Evolutionary conservation across 2,888 invertebrate genomes (phyloP), one percentile per base, ranked within the genome.

Genomic region (Cerastoderma edule): DNA sequence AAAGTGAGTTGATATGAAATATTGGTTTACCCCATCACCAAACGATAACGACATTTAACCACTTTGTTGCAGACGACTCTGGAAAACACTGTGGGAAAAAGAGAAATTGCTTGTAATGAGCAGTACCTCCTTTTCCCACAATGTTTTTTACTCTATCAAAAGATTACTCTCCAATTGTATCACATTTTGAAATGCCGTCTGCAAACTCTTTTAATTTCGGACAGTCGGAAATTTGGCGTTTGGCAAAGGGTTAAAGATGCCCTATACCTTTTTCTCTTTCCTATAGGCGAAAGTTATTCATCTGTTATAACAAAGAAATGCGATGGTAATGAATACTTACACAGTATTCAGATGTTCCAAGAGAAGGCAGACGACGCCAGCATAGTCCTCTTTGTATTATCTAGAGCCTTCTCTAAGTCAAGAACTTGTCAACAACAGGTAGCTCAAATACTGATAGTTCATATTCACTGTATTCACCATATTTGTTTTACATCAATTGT

Each of bases 341-440:
- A 46, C 44, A 30, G 48, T 64, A 73, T 77, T 33, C 75, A 83
- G 53, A 67, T 68, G 54, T 92, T 92, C 77, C 92, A 91, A 75
- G 88, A 88, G 70, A 89, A 89, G 72, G 92, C 91, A 6, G 92
- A 92, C 80, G 89, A 91, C 67, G 91, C 92, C 22, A 88, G 89
- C 28, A 84, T 91, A 22, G 85, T 92, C 28, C 80, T 92, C n/a
- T 85, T 90, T 60, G 78, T 92, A 6, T 72, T 92, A 56, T 92
- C 92, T 0, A 70, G 87, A 70, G 85, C 85, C 8, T 92, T 91
- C 75, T 82, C 90, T 5, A 64, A 72, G 24, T 92, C 91, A 16
- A 87, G 84, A 69, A 88, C 87, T 0, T 92, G 90, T 68, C 85
- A 87, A 65, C 89, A 91, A 79, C 91, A 92, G 90, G 92, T 92